Base-by-base conservation (phyloP, 2,113 vertebrate species). In the Syrmaticus mikado region DNA sequence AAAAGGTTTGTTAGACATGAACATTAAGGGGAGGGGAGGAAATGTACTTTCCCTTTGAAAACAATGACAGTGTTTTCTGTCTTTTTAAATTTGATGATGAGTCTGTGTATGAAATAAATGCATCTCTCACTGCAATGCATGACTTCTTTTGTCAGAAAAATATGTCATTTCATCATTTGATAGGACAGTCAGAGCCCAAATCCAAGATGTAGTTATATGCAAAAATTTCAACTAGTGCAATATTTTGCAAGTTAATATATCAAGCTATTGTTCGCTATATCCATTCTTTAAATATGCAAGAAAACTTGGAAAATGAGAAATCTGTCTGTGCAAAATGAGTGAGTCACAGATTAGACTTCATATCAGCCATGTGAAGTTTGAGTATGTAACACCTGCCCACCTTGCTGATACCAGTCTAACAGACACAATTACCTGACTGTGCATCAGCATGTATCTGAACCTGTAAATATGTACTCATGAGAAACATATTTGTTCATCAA, bases 101-200 rank as follows among this genome's bases (percentile, higher is more conserved):
- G 65, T 34, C 83, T 21, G 4, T 91, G 66, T 93, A 94, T 67
- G 25, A 96, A 94, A 96, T 96, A 96, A 96, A 93, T 77, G 89
- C 75, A 87, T 72, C 74, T 95, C 79, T 84, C 80, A 95, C 86
- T 92, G 85, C 93, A 96, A 24, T 79, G 82, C 3, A 0, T 17
- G 57, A 75, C 36, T 73, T 89, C 70, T 87, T 52, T 80, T 60
- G 30, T 45, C 36, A 55, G 58, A 62, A 72, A 82, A 70, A 80
- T 57, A 17, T 24, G 24, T 81, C 10, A 12, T 88, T 88, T 90
- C 6, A 7, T 92, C 41, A 48, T 88, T 92, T 89, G 32, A 41
- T 58, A 55, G 65, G 36, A 58, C 27, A 68, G 60, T 30, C 12
- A 30, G 43, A 95, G 32, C 38, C 41, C 2, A 4, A 88, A 78